These are phyloP conservation scores for Drosophila ambigua DNA, from an alignment of 1,140 invertebrate genomes.

Conservation along the genomic window DNA sequence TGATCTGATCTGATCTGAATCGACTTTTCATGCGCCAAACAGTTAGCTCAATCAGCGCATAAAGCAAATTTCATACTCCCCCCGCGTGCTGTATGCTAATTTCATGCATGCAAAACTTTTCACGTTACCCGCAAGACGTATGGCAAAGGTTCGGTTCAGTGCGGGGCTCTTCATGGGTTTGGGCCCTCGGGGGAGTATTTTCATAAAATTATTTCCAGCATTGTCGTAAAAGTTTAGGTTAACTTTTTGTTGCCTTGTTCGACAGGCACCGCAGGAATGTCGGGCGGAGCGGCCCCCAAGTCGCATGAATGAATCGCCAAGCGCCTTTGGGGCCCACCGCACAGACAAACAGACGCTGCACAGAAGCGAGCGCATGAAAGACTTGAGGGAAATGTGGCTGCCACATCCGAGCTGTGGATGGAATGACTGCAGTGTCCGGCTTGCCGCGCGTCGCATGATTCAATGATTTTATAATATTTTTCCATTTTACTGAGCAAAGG, in stretches of 20 bases:
- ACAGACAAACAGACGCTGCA: conserved; percentile 7
- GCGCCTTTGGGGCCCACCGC: conserved; percentile 27
- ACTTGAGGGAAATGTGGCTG: background rate
- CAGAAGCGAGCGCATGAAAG: conserved; percentile 12
- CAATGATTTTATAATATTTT: conserved; percentile 74
- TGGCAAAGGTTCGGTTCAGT: background rate
- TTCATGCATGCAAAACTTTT: conserved; percentile 36
- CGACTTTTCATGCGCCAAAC: background rate
- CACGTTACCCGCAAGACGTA: background rate
- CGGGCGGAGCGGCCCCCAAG: conserved; percentile 34
- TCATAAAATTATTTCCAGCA: conserved; percentile 71
- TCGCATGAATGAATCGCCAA: conserved; percentile 67
- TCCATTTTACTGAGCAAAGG: conserved; percentile 62
- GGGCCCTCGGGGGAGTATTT: conserved; percentile 53
- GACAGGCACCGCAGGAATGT: conserved; percentile 53
- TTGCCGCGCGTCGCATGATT: conserved; percentile 66
- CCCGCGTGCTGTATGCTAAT: conserved; percentile 38
- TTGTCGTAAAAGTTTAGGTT: conserved; percentile 71
- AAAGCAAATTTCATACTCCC: conserved; percentile 24
- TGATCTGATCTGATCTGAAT: no score
- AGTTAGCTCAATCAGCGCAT: conserved; percentile 35
- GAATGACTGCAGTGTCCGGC: conserved; percentile 44
- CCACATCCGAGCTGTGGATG: conserved; percentile 21
- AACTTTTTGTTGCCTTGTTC: conserved; percentile 59
- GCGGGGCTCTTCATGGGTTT: conserved; percentile 5